These are phyloP conservation scores for Cheilosia vulpina DNA, from an alignment of 2,888 invertebrate species.

Conservation along the genomic window DNA sequence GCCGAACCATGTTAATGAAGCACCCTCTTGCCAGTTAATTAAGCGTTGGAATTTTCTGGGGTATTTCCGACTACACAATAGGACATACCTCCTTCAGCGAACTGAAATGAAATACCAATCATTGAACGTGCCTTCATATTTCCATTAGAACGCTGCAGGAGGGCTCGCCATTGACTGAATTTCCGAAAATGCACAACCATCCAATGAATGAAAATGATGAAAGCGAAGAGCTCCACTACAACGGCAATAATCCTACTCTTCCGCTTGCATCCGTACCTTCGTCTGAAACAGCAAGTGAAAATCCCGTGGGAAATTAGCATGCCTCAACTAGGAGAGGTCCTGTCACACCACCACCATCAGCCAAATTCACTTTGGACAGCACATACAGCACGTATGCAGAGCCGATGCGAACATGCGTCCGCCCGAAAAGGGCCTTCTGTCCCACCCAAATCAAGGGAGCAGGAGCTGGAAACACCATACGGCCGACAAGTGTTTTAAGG, in stretches of 20 bases:
- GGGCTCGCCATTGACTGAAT: background rate
- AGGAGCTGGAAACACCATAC: slow-evolving; percentile 34
- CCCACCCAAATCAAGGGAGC: background rate
- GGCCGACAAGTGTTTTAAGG: slow-evolving; percentile 66
- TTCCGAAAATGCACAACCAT: background rate
- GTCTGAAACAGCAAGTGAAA: slow-evolving; percentile 25
- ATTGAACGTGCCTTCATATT: background rate
- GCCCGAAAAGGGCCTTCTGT: background rate
- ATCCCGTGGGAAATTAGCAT: slow-evolving; percentile 72
- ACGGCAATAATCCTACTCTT: background rate
- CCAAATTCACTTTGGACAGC: slow-evolving; percentile 7
- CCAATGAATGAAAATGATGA: background rate
- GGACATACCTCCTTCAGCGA: no score
- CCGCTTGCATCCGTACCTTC: slow-evolving; percentile 6
- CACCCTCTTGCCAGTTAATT: no score
- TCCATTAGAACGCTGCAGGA: background rate
- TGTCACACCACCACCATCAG: slow-evolving; percentile 41
- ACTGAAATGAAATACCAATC: no score
- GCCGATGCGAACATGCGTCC: slow-evolving; percentile 31
- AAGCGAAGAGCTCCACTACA: background rate
- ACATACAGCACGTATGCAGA: slow-evolving; percentile 25
- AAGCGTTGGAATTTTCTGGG: no score
- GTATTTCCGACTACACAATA: no score
- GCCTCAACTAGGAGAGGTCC: slow-evolving; percentile 43
- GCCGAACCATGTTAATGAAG: no score